Evolutionary conservation across 2,797 vertebrate genomes (phyloP), one percentile per base, ranked within the genome.

Genomic region (Pseudocheirus occidentalis): DNA sequence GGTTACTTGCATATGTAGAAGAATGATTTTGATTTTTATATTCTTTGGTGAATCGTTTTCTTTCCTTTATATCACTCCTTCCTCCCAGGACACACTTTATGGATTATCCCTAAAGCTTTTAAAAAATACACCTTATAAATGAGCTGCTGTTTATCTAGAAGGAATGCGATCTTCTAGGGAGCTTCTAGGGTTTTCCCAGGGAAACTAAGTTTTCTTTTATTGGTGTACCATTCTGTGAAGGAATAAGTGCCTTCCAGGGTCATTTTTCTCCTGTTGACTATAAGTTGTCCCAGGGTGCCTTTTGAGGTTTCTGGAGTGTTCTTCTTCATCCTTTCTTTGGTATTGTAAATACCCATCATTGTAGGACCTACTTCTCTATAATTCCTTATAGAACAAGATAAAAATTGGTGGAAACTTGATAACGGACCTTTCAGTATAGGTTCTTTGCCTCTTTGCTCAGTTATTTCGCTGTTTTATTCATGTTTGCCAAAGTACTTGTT

Each of bases 41-140:
- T 92, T 95, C 92, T 95, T 95, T 91, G 24, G 57, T 93, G 9
- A 66, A 93, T 13, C 95, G 24, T 92, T 94, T 97, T 94, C 24
- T 95, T 90, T 34, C 93, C 81, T 53, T 66, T 94, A 52, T 87
- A 66, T 59, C 56, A 24, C 34, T 91, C 46, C 93, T 96, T 96
- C 62, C 46, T 94, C 92, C 93, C 59, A 87, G 90, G 93, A 91
- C 96, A 57, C 59, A 66, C 94, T 97, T 97, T 93, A 93, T 95
- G 89, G 73, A 90, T 92, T 92, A 95, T 95, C 94, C 91, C 46
- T 92, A 91, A 95, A 93, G 95, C 66, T 94, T 90, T 46, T 93
- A 34, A 91, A 81, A 55, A 87, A 95, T 93, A 94, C 18, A 91
- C 34, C 95, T 40, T 57, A 57, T 50, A 50, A 87, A 50, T 66